Evolutionary conservation across 2,113 vertebrate species (phyloP).

Genomic region (Dolichallabes microphthalmus): DNA sequence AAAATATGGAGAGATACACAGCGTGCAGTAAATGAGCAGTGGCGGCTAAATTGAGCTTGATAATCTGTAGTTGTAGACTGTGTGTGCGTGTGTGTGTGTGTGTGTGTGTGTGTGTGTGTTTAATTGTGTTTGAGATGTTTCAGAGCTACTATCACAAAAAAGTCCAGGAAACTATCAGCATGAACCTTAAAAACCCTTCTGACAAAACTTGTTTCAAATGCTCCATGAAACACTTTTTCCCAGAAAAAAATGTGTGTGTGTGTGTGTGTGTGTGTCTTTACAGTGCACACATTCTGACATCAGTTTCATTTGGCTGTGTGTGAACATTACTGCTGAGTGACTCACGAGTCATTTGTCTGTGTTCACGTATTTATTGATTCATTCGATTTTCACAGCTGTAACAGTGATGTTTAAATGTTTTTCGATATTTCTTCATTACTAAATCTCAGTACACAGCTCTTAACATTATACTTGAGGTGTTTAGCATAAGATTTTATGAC

Average conservation of each 20-base stretch:
- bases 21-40: constrained; percentile 1
- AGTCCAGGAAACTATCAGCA: constrained; percentile 13
- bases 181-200: not conserved
- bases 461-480: not conserved
- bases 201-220: constrained; percentile 8
- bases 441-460: not conserved
- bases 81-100: constrained; percentile 11
- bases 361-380: not conserved
- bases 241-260: not conserved
- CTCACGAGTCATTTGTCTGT: constrained; percentile 1
- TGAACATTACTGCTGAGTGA: constrained; percentile 9
- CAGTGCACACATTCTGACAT: not conserved
- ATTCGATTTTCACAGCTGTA: not conserved
- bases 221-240: constrained; percentile 15
- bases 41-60: constrained; percentile 21
- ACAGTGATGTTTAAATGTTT: not conserved
- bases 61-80: constrained; percentile 12
- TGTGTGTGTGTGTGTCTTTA: constrained; percentile 7
- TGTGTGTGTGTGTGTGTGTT: constrained; percentile 20
- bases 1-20: constrained; percentile 1
- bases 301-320: not conserved
- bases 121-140: constrained; percentile 27
- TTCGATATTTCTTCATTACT: not conserved
- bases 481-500: not conserved
- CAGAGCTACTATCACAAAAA: constrained; percentile 17